These are phyloP conservation scores for Prionailurus viverrinus DNA, from an alignment of 2,113 vertebrate genomes.

Conservation along the genomic window DNA sequence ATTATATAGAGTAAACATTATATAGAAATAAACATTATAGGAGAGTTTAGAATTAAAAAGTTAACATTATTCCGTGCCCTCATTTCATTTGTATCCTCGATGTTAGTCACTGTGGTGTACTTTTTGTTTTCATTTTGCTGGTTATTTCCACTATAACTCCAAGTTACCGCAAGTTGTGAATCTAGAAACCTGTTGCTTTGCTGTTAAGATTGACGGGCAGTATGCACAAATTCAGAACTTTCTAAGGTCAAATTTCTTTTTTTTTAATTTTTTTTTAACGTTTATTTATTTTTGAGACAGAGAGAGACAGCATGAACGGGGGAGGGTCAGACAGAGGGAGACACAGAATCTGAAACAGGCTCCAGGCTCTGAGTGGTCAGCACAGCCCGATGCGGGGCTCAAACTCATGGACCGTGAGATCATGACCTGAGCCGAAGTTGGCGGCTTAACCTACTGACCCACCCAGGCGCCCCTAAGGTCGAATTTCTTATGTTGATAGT, in stretches of 20 bases:
- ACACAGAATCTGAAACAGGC: no score
- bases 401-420: no score
- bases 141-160: neutral
- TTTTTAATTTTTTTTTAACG: no score
- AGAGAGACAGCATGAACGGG: no score
- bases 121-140: neutral
- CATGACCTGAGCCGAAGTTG: no score
- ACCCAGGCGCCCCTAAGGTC: neutral
- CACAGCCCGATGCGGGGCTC: no score
- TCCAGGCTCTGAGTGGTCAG: no score
- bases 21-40: neutral
- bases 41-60: constrained; percentile 15
- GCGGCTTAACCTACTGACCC: no score
- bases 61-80: neutral
- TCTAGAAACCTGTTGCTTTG: neutral
- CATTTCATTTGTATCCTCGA: neutral
- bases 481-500: neutral
- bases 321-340: no score
- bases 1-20: no score
- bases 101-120: neutral
- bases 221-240: neutral
- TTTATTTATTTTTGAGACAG: no score
- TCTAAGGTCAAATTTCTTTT: neutral
- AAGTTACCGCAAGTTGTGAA: neutral
- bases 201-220: neutral